Percentiles rank a stretch among this genome's conserved stretches.
phyloP scores from a whole-genome alignment of 23 tunicate species.

The Styela clava region DNA sequence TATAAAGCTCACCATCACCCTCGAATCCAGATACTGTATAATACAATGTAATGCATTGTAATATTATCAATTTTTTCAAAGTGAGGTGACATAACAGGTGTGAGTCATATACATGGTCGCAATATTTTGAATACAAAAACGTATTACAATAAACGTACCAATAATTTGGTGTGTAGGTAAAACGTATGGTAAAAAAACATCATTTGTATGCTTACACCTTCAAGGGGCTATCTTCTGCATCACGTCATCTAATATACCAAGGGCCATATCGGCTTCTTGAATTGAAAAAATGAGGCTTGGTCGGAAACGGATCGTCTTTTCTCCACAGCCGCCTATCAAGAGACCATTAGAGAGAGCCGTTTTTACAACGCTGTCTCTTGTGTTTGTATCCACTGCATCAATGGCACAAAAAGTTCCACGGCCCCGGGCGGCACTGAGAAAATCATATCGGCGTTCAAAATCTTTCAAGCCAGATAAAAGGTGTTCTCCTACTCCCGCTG shows the following conservation, averaged over 20 bases:
- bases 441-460: slow-evolving; percentile 18
- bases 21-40: too few relatives aligned
- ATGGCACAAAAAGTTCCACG: slow-evolving; percentile 36
- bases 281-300: slow-evolving; percentile 61
- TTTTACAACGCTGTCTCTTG: slow-evolving; percentile 21
- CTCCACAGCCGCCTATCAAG: slow-evolving; percentile 71
- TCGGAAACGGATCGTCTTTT: slow-evolving; percentile 55
- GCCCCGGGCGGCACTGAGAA: slow-evolving; percentile 38
- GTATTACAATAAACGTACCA: too few relatives aligned
- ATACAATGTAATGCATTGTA: too few relatives aligned
- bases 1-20: too few relatives aligned
- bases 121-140: too few relatives aligned
- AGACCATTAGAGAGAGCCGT: slow-evolving; percentile 22
- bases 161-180: too few relatives aligned
- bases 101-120: too few relatives aligned
- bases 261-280: slow-evolving; percentile 46
- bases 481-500: slow-evolving; percentile 20
- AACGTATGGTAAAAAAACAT: too few relatives aligned
- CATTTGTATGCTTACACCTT: too few relatives aligned
- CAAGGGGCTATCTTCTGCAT: background rate
- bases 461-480: slow-evolving; percentile 28
- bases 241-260: slow-evolving; percentile 36
- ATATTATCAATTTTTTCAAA: too few relatives aligned
- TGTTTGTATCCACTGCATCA: slow-evolving; percentile 37
- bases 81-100: too few relatives aligned